Evolutionary conservation across 2,797 vertebrate species (phyloP).

Genomic region (Agapornis canus): DNA sequence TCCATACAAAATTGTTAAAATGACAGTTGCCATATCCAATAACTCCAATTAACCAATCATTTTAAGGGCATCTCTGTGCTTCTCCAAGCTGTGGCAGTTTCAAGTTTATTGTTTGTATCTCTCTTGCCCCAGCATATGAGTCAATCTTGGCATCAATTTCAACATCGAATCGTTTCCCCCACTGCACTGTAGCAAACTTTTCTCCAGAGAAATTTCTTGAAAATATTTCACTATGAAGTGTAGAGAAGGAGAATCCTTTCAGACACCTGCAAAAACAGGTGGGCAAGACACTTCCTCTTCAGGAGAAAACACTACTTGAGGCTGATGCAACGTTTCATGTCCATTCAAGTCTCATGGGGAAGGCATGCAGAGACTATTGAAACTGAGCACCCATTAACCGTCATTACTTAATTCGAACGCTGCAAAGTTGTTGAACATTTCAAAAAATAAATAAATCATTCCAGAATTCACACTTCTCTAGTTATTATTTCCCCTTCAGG

Average conservation of each 20-base stretch:
- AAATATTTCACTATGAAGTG: not conserved
- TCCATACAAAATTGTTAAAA: not conserved
- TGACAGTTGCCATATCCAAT: not conserved
- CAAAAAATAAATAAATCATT: not conserved
- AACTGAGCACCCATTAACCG: not conserved
- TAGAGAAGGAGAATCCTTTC: not conserved
- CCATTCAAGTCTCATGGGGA: conserved; percentile 35
- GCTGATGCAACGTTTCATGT: not conserved
- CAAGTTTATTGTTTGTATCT: not conserved
- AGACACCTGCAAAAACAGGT: not conserved
- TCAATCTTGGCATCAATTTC: not conserved
- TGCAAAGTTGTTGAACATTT: not conserved
- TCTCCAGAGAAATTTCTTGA: not conserved
- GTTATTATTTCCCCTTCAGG: not conserved
- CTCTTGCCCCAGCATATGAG: not conserved
- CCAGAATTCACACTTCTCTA: not conserved
- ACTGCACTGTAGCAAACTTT: not conserved
- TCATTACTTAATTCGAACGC: not conserved
- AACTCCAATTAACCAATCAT: not conserved
- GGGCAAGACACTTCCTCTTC: not conserved
- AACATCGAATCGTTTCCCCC: not conserved
- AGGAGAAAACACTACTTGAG: not conserved
- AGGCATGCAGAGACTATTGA: conserved; percentile 27
- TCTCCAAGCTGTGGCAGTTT: not conserved
- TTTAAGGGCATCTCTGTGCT: not conserved